Conservation (phyloP, 35 echinoderm and acorn worm species). For the Apostichopus japonicus region DNA sequence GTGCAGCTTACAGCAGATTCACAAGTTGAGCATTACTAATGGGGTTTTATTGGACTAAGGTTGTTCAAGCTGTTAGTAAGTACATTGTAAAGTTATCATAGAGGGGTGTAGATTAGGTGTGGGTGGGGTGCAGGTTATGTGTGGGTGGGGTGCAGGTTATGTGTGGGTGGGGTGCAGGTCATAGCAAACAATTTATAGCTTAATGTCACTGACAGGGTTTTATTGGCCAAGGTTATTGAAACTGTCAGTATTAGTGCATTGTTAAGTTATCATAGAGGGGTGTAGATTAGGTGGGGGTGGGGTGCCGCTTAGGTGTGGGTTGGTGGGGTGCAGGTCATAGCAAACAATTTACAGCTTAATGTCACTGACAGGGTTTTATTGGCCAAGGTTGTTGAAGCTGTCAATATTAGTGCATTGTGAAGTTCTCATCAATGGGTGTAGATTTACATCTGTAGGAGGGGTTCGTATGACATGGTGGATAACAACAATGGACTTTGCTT, state of each 20-base stretch:
- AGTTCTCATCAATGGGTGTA: too few relatives aligned
- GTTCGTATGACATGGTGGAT: neutral
- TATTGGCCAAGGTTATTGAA: slow-evolving; percentile 86
- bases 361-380: slow-evolving; percentile 86
- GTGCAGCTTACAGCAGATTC: slow-evolving; percentile 79
- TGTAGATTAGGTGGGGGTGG: neutral
- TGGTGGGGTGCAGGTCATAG: slow-evolving; percentile 69
- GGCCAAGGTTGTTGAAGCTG: slow-evolving; percentile 87
- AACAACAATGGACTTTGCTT: too few relatives aligned
- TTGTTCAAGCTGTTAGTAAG: slow-evolving; percentile 99
- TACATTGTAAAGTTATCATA: neutral
- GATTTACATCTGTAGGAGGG: neutral
- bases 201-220: slow-evolving; percentile 83
- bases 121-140: neutral
- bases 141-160: slow-evolving; percentile 63
- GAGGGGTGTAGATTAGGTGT: neutral
- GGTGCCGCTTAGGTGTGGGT: slow-evolving; percentile 68
- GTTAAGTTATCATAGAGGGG: too few relatives aligned
- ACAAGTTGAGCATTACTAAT: slow-evolving; percentile 88
- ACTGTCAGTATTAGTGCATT: slow-evolving; percentile 82
- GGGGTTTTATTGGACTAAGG: slow-evolving; percentile 84
- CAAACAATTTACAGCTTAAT: slow-evolving; percentile 81
- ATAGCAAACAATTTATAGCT: slow-evolving; percentile 81
- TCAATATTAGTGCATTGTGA: slow-evolving; percentile 69
- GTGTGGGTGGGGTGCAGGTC: slow-evolving; percentile 3